A percentile compares a stretch with the other conserved stretches of the same genome.
These are phyloP conservation scores for Drosophila pseudoananassae DNA, from an alignment of 1,140 invertebrate species.

Conservation along the genomic window DNA sequence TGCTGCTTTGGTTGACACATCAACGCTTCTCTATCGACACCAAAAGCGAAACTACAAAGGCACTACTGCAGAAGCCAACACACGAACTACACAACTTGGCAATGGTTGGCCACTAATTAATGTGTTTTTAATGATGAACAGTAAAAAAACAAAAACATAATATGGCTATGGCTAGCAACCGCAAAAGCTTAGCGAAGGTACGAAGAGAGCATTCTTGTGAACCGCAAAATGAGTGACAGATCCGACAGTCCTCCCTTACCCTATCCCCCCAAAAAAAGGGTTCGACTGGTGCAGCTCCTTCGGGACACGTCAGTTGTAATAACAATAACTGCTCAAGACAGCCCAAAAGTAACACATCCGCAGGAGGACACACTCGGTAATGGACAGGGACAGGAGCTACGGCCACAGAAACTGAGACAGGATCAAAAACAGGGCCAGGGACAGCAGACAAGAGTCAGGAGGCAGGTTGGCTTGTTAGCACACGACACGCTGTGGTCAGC, in stretches of 20 bases:
- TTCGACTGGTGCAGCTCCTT: conserved; percentile 28
- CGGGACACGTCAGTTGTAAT: conserved; percentile 69
- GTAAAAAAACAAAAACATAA: conserved; percentile 30
- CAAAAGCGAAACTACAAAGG: conserved; percentile 65
- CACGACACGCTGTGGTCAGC: conserved; percentile 78
- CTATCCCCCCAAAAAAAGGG: conserved; percentile 27
- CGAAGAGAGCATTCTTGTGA: conserved; percentile 19
- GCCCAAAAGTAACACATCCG: conserved; percentile 79
- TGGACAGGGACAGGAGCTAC: conserved; percentile 40
- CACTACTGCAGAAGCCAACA: neutral
- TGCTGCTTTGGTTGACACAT: conserved; percentile 75
- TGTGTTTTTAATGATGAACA: conserved; percentile 77
- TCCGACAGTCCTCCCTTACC: neutral
- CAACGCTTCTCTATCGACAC: conserved; percentile 76
- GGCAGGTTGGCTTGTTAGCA: conserved; percentile 73
- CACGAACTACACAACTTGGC: conserved; percentile 22
- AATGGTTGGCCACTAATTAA: conserved; percentile 63
- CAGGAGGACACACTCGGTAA: conserved; percentile 31
- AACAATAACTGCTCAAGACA: conserved; percentile 82
- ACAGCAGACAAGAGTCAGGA: conserved; percentile 1
- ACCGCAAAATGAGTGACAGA: conserved; percentile 71
- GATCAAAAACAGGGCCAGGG: conserved; percentile 13
- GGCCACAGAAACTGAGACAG: conserved; percentile 32
- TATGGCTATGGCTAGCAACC: conserved; percentile 29
- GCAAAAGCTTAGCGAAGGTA: conserved; percentile 69